These are phyloP conservation scores for Sebastes hubbsi DNA, from an alignment of 2,797 vertebrate genomes.

Conservation along the genomic window DNA sequence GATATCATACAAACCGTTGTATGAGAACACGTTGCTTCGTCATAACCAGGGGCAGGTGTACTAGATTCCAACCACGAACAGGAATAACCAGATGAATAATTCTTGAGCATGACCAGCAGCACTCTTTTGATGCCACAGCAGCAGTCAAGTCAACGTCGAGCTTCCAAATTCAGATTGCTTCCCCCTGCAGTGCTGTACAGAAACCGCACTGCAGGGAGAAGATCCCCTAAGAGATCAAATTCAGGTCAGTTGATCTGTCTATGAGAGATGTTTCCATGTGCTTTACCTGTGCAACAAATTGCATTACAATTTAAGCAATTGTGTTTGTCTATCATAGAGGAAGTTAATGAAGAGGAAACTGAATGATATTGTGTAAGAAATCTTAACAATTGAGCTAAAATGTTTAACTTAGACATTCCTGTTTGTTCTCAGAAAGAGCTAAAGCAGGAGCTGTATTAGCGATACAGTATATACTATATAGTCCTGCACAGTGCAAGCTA, in stretches of 20 bases:
- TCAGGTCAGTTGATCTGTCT: not conserved
- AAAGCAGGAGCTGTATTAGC: not conserved
- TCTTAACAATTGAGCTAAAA: not conserved
- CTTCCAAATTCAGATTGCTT: not conserved
- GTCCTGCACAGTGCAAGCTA: not conserved
- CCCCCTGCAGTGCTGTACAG: not conserved
- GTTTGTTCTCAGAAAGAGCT: not conserved
- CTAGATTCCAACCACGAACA: not conserved
- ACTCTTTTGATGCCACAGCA: not conserved
- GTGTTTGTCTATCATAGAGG: not conserved
- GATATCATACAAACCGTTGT: no score
- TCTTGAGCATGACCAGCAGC: not conserved
- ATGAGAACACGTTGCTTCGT: no score
- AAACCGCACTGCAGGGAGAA: no score
- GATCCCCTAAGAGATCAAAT: not conserved
- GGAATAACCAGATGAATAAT: not conserved
- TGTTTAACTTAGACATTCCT: not conserved
- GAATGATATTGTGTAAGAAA: not conserved
- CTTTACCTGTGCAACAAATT: not conserved
- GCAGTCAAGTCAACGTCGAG: not conserved
- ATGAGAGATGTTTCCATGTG: not conserved
- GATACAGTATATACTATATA: not conserved
- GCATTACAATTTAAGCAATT: not conserved
- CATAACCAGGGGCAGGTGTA: not conserved
- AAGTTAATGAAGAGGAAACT: not conserved